Percentiles rank a stretch among this genome's conserved stretches.
phyloP scores from a whole-genome alignment of 2,888 invertebrate species.

The Lycocerus yunnanus region DNA sequence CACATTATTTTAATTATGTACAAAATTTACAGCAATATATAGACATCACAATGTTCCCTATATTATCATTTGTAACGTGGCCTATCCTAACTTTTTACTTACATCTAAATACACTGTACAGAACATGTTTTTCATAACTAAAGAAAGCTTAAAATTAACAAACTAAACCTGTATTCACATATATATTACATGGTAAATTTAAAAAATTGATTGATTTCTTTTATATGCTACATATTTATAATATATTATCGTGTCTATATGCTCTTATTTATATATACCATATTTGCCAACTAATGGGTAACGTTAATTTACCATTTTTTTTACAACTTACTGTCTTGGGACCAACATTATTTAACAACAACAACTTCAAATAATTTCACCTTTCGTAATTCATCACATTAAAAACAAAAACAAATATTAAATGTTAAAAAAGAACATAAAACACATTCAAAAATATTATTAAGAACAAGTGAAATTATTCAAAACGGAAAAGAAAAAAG shows the following conservation, averaged over 20 bases:
- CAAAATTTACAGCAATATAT: slow-evolving; percentile 60
- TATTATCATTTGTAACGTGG: slow-evolving; percentile 55
- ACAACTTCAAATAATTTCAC: slow-evolving; percentile 24
- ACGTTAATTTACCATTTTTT: slow-evolving; percentile 44
- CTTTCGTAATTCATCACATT: slow-evolving; percentile 25
- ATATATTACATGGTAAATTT: slow-evolving; percentile 55
- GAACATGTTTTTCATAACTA: slow-evolving; percentile 51
- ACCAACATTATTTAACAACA: slow-evolving; percentile 7
- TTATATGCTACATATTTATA: slow-evolving; percentile 55
- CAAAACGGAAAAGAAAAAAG: slow-evolving; percentile 1
- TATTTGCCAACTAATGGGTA: slow-evolving; percentile 55
- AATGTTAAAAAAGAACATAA: slow-evolving; percentile 30
- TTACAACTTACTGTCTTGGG: slow-evolving; percentile 11
- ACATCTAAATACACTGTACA: slow-evolving; percentile 58
- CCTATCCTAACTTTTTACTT: slow-evolving; percentile 51
- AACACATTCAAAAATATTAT: slow-evolving; percentile 8
- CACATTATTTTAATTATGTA: slow-evolving; percentile 58
- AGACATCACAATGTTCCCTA: slow-evolving; percentile 60
- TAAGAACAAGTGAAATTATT: background rate
- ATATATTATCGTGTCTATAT: slow-evolving; percentile 50
- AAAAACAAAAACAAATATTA: slow-evolving; percentile 35
- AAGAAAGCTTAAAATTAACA: slow-evolving; percentile 51
- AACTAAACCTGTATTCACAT: slow-evolving; percentile 56
- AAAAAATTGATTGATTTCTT: slow-evolving; percentile 53
- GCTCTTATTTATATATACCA: slow-evolving; percentile 50